Evolutionary conservation across 2,797 vertebrate genomes (phyloP).

Genomic region (Australoheros facetus): DNA sequence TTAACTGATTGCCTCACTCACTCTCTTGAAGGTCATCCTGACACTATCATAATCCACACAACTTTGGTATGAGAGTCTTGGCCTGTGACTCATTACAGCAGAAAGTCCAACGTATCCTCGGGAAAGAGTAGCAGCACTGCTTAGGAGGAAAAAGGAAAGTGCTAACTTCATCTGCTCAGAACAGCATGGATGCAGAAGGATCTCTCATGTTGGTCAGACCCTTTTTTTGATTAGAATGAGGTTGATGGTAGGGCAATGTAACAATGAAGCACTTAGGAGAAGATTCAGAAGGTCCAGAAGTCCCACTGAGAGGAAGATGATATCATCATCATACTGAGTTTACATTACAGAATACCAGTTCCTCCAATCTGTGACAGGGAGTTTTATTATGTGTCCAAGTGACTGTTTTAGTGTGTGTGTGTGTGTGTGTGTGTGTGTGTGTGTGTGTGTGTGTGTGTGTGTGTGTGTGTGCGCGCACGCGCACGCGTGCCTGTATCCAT

Average conservation of each 20-base stretch:
- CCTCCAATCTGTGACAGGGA: neutral
- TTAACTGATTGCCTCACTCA: conserved; percentile 9
- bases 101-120: conserved; percentile 47
- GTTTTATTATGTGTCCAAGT: neutral
- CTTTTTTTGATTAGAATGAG: conserved; percentile 39
- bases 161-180: conserved; percentile 17
- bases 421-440: no score
- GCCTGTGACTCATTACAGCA: conserved; percentile 41
- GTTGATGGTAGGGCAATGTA: conserved; percentile 13
- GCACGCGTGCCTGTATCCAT: fast-evolving
- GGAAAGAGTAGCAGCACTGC: conserved; percentile 20
- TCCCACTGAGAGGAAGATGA: neutral
- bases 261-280: conserved; percentile 4
- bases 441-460: no score
- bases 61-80: conserved; percentile 39
- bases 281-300: conserved; percentile 21
- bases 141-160: conserved; percentile 37
- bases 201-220: conserved; percentile 31
- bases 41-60: conserved; percentile 53
- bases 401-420: no score
- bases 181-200: conserved; percentile 11
- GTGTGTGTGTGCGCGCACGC: no score
- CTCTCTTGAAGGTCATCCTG: conserved; percentile 45
- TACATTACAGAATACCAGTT: neutral
- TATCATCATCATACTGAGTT: neutral